These are phyloP conservation scores for Osmerus mordax DNA, from an alignment of 2,113 vertebrate species.

Conservation along the genomic window DNA sequence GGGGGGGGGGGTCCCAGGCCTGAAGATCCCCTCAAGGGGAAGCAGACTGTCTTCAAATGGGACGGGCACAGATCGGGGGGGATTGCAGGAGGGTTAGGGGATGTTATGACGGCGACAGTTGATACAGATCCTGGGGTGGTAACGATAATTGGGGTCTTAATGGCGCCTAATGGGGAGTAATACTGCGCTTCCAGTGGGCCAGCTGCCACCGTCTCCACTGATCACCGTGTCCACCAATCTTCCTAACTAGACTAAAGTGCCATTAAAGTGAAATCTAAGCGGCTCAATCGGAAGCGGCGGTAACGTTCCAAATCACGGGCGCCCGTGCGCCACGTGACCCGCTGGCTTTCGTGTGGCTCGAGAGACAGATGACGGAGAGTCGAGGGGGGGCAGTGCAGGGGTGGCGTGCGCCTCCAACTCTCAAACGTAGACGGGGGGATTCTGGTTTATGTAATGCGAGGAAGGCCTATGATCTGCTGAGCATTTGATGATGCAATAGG, in stretches of 20 bases:
- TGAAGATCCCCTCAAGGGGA: conserved; percentile 17
- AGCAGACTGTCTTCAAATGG: not conserved
- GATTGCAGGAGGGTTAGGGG: not conserved
- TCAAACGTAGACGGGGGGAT: not conserved
- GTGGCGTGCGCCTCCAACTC: not conserved
- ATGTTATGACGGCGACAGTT: not conserved
- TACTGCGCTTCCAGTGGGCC: conserved; percentile 55
- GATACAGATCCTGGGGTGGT: conserved; percentile 40
- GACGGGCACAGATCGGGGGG: not conserved
- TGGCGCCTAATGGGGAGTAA: conserved; percentile 59
- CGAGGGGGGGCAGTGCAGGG: not conserved
- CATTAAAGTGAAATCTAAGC: conserved; percentile 18
- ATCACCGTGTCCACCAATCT: conserved; percentile 48
- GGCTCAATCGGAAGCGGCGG: conserved; percentile 12
- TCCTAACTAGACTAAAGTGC: conserved; percentile 37
- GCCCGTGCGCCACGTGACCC: not conserved
- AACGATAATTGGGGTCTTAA: conserved; percentile 59
- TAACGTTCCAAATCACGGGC: conserved; percentile 16
- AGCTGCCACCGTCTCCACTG: conserved; percentile 46
- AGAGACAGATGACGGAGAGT: not conserved
- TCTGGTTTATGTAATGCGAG: conserved; percentile 24
- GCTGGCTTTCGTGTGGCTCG: too few relatives aligned
- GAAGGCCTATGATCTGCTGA: conserved; percentile 31
- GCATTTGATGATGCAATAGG: conserved; percentile 58
- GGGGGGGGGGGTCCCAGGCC: conserved; percentile 15